Base-by-base conservation (phyloP, 2,113 vertebrate genomes). In the Cinclus mexicanus region DNA sequence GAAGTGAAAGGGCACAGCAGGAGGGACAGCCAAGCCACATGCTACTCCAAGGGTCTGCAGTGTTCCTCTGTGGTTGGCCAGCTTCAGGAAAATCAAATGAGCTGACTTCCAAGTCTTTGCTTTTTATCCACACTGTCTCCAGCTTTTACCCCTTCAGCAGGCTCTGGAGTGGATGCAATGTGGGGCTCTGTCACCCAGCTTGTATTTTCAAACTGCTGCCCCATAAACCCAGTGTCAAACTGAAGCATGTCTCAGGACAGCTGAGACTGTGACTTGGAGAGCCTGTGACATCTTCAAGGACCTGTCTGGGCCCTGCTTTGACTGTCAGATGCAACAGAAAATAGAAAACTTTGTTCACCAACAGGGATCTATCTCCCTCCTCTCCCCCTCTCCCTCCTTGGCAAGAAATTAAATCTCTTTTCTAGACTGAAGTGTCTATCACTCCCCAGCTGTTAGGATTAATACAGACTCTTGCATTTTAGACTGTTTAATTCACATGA, bases 221-320 rank as follows among this genome's bases (percentile, higher is more conserved):
- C 23, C 31, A 6, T 11, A 25, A 49, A 13, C 15, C 16, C 14
- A 21, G 2, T 3, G 19, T 11, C 26, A 70, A 53, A 61, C 7
- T 11, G 33, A 49, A 33, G 28, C 0, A 4, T n/a, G 35, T 8
- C 0, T 47, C 26, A 28, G n/a, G 16, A 23, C 19, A 57, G 68
- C 41, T 26, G 31, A 63, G 33, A 26, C 23, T 61, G 22, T 0
- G 2, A 57, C 18, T 7, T 0, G 0, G 18, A n/a, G 15, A 56
- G 26, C 6, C 17, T 35, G 64, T 22, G 24, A 52, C 3, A 1
- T 49, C 44, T 46, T 44, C 39, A 50, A 37, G 57, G 47, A 25
- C 33, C 9, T 41, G 9, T 10, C 21, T 2, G 2, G 8, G 11
- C 20, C 14, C 46, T n/a, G 31, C 12, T 87, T 57, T 63, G 41